phyloP scores from a whole-genome alignment of 2,113 vertebrate genomes.

The Colaptes auratus region DNA sequence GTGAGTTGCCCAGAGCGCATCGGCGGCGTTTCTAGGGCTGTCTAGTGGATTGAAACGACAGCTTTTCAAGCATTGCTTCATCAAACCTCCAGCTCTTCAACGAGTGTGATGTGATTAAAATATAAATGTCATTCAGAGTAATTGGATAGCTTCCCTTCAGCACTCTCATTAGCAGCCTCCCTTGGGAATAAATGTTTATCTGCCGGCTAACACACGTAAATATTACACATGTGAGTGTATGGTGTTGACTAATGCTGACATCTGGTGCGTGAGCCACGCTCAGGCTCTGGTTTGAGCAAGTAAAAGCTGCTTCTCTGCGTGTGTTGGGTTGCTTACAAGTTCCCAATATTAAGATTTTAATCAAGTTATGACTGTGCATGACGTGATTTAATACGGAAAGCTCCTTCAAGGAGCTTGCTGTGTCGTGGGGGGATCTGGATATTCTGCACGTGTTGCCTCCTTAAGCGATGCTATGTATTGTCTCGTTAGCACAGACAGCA shows the following conservation, averaged over 20 bases:
- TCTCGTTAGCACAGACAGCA: constrained; percentile 11
- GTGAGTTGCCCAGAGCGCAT: constrained; percentile 1
- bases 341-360: not conserved
- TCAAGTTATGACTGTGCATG: not conserved
- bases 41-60: constrained; percentile 41
- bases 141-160: constrained; percentile 6
- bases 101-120: constrained; percentile 55
- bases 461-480: not conserved
- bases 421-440: not conserved
- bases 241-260: not conserved
- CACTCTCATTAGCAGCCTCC: constrained; percentile 40
- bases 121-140: constrained; percentile 40
- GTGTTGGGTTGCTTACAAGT: not conserved
- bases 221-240: not conserved
- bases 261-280: not conserved
- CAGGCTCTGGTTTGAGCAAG: not conserved
- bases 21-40: not conserved
- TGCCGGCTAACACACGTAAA: not conserved
- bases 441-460: not conserved
- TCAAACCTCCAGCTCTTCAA: constrained; percentile 29
- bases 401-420: not conserved
- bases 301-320: not conserved
- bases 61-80: constrained; percentile 29
- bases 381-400: not conserved
- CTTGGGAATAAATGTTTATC: constrained; percentile 13